A percentile compares a stretch with the other conserved stretches of the same genome.
phyloP scores from a whole-genome alignment of 2,113 vertebrate genomes.

The Thalassoma bifasciatum region DNA sequence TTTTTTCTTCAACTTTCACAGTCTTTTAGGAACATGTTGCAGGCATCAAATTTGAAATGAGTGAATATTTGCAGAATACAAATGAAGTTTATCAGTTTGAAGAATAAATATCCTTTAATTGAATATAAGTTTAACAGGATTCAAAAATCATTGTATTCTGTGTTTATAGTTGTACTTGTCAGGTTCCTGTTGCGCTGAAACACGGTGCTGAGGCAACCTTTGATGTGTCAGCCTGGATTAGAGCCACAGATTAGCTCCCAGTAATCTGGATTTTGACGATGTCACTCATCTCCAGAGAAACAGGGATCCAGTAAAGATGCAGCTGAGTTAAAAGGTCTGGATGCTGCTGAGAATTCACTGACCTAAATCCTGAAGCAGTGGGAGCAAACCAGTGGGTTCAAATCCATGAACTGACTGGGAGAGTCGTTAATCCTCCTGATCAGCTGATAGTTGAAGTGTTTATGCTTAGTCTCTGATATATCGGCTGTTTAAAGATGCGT shows the following conservation, averaged over 20 bases:
- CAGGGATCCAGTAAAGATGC: background rate
- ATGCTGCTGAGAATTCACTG: background rate
- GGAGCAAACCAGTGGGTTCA: background rate
- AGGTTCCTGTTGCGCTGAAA: slow-evolving; percentile 1
- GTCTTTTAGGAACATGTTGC: too few relatives aligned
- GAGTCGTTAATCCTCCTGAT: slow-evolving; percentile 22
- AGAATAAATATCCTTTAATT: too few relatives aligned
- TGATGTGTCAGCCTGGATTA: slow-evolving; percentile 50
- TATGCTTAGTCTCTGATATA: too few relatives aligned
- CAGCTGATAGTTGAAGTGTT: background rate
- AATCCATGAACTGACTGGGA: background rate
- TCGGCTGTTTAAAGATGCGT: too few relatives aligned
- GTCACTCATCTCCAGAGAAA: slow-evolving; percentile 21
- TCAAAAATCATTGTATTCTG: too few relatives aligned
- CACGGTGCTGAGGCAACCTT: slow-evolving; percentile 1
- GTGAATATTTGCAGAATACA: too few relatives aligned
- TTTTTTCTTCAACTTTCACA: too few relatives aligned
- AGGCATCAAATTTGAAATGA: too few relatives aligned
- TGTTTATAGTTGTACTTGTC: too few relatives aligned
- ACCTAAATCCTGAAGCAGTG: slow-evolving; percentile 18
- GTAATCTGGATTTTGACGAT: slow-evolving; percentile 46
- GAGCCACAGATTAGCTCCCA: slow-evolving; percentile 44
- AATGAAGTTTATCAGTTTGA: too few relatives aligned
- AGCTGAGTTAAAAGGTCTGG: background rate
- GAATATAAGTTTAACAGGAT: too few relatives aligned